phyloP scores from a whole-genome alignment of 2,113 vertebrate genomes.

The Sebastes schlegelii region DNA sequence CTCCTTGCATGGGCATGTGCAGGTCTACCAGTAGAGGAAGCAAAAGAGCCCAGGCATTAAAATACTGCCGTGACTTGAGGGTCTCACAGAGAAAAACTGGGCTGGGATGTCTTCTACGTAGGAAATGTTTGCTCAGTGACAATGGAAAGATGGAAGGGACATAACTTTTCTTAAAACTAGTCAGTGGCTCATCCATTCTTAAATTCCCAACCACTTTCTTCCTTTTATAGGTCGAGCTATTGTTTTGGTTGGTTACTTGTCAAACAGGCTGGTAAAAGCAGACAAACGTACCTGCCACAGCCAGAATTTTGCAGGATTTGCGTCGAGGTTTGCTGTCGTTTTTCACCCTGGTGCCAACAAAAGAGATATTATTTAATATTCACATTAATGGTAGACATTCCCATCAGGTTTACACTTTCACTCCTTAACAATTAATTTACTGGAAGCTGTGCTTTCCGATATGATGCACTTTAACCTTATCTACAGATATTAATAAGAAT shows the following conservation, averaged over 20 bases:
- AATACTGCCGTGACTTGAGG: neutral
- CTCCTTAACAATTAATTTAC: neutral
- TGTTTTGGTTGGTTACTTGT: neutral
- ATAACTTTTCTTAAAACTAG: conserved; percentile 13
- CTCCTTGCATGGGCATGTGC: conserved; percentile 84
- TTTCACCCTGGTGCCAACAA: conserved; percentile 17
- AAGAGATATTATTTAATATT: neutral
- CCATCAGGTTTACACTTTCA: conserved; percentile 6
- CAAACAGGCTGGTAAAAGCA: neutral
- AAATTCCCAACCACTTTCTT: conserved; percentile 17
- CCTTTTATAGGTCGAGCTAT: neutral
- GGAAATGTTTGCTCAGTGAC: conserved; percentile 8
- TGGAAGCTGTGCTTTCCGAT: conserved; percentile 36
- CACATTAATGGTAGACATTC: neutral
- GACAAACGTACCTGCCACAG: neutral
- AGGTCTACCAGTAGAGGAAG: conserved; percentile 66
- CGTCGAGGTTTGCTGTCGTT: conserved; percentile 3
- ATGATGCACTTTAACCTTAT: conserved; percentile 65
- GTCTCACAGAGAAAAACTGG: neutral
- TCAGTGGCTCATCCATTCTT: conserved; percentile 43
- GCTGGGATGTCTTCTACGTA: neutral
- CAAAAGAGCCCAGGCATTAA: neutral
- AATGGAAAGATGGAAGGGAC: neutral
- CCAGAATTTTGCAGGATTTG: neutral
- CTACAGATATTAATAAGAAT: conserved; percentile 15